These are phyloP conservation scores for Caenorhabditis auriculariae DNA, from an alignment of 2,888 invertebrate genomes.

Conservation along the genomic window DNA sequence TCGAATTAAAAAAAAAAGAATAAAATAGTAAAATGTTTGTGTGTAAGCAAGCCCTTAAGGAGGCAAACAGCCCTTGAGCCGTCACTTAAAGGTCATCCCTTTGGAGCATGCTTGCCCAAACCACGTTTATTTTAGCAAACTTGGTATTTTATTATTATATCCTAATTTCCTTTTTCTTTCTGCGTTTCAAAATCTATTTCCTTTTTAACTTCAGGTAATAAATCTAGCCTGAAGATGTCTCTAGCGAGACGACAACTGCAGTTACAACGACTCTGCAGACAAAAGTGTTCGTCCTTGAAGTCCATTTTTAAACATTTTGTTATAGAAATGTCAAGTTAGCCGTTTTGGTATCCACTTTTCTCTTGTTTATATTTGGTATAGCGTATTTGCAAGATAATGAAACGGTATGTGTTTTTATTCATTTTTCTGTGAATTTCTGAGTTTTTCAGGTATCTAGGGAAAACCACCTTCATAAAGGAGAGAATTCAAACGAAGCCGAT, in stretches of 20 bases:
- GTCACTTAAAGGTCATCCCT: too few species aligned
- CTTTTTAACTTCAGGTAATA: too few species aligned
- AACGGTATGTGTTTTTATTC: background rate
- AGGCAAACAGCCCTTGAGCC: background rate
- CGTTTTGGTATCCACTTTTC: slow-evolving; percentile 15
- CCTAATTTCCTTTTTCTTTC: background rate
- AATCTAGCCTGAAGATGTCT: too few species aligned
- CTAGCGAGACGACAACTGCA: slow-evolving; percentile 47
- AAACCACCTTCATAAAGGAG: background rate
- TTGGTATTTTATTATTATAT: slow-evolving; percentile 2
- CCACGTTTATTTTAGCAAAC: background rate
- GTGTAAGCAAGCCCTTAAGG: background rate
- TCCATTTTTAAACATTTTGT: slow-evolving; percentile 1
- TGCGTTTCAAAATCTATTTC: background rate
- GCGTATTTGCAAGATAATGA: slow-evolving; percentile 2
- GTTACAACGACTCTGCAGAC: slow-evolving; percentile 44
- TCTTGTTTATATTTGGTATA: slow-evolving; percentile 33
- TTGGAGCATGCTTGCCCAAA: too few species aligned
- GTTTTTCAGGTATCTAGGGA: background rate
- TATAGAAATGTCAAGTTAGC: slow-evolving; percentile 27
- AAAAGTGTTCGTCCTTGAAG: slow-evolving; percentile 26
- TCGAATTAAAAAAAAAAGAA: background rate
- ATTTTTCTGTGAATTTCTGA: background rate
- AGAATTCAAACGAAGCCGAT: background rate
- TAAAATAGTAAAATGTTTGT: background rate